Conservation (phyloP, 2,113 vertebrate species). For the Neogale vison region DNA sequence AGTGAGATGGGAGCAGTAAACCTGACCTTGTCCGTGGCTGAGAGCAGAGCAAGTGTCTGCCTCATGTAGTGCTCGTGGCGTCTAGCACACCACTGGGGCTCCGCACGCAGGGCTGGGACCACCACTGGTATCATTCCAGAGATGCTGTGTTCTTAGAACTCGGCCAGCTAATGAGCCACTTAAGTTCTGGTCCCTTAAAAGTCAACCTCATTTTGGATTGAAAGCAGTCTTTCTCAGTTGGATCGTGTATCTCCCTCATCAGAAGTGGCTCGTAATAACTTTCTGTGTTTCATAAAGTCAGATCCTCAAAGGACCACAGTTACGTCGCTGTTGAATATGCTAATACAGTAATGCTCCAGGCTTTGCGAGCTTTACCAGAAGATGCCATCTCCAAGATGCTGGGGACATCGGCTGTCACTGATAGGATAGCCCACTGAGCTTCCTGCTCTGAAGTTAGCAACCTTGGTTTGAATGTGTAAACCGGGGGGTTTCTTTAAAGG, state of each 20-base stretch:
- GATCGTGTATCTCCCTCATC: background rate
- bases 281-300: background rate
- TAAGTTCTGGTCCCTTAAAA: background rate
- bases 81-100: no score
- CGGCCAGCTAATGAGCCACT: background rate
- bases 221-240: background rate
- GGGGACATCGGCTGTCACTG: accelerated
- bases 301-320: background rate
- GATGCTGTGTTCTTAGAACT: background rate
- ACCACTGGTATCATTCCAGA: background rate
- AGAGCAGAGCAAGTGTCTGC: background rate
- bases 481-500: background rate
- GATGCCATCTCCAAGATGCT: accelerated
- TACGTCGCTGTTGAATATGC: background rate
- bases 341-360: accelerated
- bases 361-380: background rate
- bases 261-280: background rate
- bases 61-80: accelerated
- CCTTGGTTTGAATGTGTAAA: background rate
- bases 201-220: background rate
- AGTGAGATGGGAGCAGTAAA: accelerated
- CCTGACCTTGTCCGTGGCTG: accelerated
- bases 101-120: accelerated
- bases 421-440: background rate
- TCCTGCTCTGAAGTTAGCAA: background rate